Evolutionary conservation across 1,140 invertebrate genomes (phyloP).

Genomic region (Acyrthosiphon pisum): DNA sequence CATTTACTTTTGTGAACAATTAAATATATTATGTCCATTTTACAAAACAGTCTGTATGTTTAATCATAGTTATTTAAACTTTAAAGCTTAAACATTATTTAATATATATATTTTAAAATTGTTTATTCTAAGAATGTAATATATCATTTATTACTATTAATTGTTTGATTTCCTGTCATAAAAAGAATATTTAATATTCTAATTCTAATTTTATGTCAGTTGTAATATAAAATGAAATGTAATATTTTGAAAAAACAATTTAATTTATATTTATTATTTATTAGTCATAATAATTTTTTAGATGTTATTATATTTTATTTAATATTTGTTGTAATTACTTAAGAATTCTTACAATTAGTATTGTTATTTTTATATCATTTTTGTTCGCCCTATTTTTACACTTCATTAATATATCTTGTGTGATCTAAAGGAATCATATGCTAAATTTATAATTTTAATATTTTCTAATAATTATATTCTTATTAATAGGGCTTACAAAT

Average conservation of each 20-base stretch:
- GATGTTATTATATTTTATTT: neutral
- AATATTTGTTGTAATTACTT: constrained; percentile 27
- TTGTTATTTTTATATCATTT: neutral
- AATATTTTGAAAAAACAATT: constrained; percentile 24
- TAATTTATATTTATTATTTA: constrained; percentile 1
- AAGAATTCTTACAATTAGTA: neutral
- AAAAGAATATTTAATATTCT: neutral
- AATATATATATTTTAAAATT: constrained; percentile 19
- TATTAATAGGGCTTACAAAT: neutral
- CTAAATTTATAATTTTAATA: neutral
- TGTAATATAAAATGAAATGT: neutral
- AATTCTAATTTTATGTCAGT: neutral
- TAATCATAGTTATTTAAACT: neutral
- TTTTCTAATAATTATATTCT: neutral
- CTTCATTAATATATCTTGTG: neutral
- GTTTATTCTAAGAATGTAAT: neutral
- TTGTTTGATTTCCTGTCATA: neutral
- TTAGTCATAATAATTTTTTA: neutral
- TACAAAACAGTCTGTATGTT: constrained; percentile 30
- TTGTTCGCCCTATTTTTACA: neutral
- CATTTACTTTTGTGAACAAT: neutral
- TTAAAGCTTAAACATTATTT: neutral
- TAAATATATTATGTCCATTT: constrained; percentile 15
- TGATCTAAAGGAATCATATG: neutral
- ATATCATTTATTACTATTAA: neutral